Evolutionary conservation across 2,797 vertebrate genomes (phyloP).

Genomic region (Pygocentrus nattereri): DNA sequence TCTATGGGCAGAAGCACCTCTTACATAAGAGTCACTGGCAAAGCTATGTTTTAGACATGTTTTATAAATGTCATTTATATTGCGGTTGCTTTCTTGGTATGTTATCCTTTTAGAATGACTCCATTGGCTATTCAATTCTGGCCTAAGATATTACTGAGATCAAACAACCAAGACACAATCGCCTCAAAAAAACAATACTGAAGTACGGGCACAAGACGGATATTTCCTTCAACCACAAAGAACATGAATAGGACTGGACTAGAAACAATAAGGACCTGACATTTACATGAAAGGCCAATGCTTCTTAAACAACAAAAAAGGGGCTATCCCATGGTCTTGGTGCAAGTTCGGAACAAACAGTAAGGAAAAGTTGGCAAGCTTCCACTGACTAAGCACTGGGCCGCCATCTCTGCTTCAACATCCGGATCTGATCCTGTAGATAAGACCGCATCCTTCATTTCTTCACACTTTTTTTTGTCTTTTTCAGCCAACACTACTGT

Average conservation of each 20-base stretch:
- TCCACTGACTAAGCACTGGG: not conserved
- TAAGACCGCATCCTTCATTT: slow-evolving; percentile 1
- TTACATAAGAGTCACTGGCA: not conserved
- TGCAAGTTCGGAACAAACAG: not conserved
- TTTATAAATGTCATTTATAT: not conserved
- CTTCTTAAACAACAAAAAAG: not conserved
- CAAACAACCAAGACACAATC: not conserved
- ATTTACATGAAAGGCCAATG: not conserved
- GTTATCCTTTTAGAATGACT: not conserved
- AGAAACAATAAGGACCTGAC: not conserved
- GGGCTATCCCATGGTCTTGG: not conserved
- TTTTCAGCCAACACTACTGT: slow-evolving; percentile 16
- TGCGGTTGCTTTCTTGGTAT: not conserved
- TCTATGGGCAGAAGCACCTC: slow-evolving; percentile 10
- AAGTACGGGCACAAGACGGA: no score
- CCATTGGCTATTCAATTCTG: not conserved
- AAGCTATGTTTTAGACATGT: not conserved
- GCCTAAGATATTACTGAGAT: not conserved
- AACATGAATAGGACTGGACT: no score
- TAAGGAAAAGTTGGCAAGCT: slow-evolving; percentile 3
- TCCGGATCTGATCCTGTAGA: slow-evolving; percentile 3
- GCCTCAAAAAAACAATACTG: no score
- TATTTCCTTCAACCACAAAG: not conserved
- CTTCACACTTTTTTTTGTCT: not conserved
- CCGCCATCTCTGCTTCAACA: not conserved